Base-by-base conservation (phyloP, 1,140 invertebrate genomes). In the Archegozetes longisetosus region DNA sequence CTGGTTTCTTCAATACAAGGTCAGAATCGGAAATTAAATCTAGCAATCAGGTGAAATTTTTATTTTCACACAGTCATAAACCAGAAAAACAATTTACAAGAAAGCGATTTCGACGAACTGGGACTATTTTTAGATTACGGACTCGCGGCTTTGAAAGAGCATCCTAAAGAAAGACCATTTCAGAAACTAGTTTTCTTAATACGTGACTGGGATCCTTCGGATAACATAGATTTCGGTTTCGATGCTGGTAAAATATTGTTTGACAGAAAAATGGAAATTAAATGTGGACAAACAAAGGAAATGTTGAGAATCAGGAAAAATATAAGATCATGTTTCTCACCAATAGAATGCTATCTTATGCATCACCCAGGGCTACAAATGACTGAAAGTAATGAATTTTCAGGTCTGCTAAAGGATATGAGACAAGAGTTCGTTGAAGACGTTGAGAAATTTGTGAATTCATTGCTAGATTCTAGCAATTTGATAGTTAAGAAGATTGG, bases 201-300 rank as follows among this genome's bases (percentile, higher is more conserved):
- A 0, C 76, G 95, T 58, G 95, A 98, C 74, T 99, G 95, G 95
- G 89, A 89, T 72, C 98, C 89, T 73, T 93, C 94, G 0, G 98
- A 98, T 73, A 94, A 99, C 72, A 86, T 88, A 9, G 74, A 82
- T 6, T 99, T 94, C 74, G 96, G 96, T 0, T 78, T 82, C 0
- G 75, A 84, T 1, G 96, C 96, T 17, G 96, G 96, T 1, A 77
- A 83, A 63, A 77, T 82, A 66, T 85, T 98, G 40, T 74, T 99
- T 3, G 81, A 91, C 64, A 55, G 80, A 84, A 67, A 78, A 93
- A 64, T 75, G 98, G 14, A 80, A 89, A 76, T 85, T 89, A 65
- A 64, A 65, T 85, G 90, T 52, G 84, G 84, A 67, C 93, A 98
- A 70, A 93, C 98, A 73, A 82, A 85, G 0, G 93, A 98, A 74